phyloP scores from a whole-genome alignment of 2,113 vertebrate species.

The Dasyurus viverrinus region DNA sequence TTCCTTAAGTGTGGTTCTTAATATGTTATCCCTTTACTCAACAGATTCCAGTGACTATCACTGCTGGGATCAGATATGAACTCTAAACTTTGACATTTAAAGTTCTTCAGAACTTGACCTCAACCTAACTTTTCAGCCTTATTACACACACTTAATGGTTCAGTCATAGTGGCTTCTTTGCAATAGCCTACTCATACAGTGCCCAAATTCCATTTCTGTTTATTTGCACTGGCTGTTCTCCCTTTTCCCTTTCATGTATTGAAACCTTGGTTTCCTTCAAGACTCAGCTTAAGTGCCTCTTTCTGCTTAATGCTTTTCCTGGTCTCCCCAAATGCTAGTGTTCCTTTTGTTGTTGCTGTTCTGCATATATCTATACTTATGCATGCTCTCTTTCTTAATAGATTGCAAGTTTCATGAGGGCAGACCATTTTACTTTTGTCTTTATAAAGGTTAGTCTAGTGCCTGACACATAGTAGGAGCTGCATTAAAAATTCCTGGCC shows the following conservation, averaged over 20 bases:
- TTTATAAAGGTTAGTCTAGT: not conserved
- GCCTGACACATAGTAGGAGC: not conserved
- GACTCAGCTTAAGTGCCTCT: not conserved
- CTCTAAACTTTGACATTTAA: not conserved
- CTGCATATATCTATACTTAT: not conserved
- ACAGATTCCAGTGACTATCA: not conserved
- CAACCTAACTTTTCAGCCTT: not conserved
- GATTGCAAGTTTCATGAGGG: not conserved
- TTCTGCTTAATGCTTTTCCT: not conserved
- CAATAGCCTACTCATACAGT: not conserved
- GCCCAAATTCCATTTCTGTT: not conserved
- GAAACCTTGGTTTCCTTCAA: not conserved
- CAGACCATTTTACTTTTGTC: not conserved
- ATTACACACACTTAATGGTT: not conserved
- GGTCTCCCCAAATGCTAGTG: not conserved
- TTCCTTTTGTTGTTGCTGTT: not conserved
- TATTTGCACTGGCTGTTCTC: not conserved
- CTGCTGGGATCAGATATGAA: not conserved
- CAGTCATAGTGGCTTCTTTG: not conserved
- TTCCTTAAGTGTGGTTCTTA: not conserved
- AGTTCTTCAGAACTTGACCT: not conserved
- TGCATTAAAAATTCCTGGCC: not conserved
- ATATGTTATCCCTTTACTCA: not conserved
- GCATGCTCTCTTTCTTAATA: not conserved
- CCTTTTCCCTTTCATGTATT: not conserved